Evolutionary conservation across 1,140 invertebrate genomes (phyloP).

Genomic region (Drosophila pachea): DNA sequence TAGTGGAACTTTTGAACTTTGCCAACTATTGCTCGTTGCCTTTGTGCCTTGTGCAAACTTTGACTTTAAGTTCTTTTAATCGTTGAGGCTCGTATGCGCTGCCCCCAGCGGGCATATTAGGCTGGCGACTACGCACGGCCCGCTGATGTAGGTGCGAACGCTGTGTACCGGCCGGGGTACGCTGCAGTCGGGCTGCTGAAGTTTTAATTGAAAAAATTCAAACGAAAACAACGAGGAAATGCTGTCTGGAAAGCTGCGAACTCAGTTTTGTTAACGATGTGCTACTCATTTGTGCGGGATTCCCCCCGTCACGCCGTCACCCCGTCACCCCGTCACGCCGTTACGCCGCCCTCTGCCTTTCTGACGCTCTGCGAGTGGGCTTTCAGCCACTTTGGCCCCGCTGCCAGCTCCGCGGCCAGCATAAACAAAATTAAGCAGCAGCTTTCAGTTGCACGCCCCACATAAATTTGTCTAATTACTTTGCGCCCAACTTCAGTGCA

Average conservation of each 20-base stretch:
- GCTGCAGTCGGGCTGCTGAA: not conserved
- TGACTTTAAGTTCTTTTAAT: slow-evolving; percentile 14
- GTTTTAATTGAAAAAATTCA: not conserved
- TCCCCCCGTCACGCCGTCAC: not conserved
- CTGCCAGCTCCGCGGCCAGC: slow-evolving; percentile 21
- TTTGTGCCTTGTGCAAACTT: slow-evolving; percentile 21
- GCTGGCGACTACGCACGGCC: not conserved
- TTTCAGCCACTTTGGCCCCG: slow-evolving; percentile 24
- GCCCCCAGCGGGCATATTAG: not conserved
- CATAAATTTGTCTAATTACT: slow-evolving; percentile 52
- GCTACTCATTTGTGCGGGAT: not conserved
- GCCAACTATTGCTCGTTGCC: not conserved
- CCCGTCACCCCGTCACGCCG: not conserved
- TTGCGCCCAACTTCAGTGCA: slow-evolving; percentile 38
- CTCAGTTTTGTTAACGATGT: slow-evolving; percentile 25
- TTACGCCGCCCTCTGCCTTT: not conserved
- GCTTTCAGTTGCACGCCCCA: slow-evolving; percentile 33
- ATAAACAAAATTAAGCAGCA: slow-evolving; percentile 46
- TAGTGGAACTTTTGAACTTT: not conserved
- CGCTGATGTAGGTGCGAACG: too few relatives aligned
- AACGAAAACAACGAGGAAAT: slow-evolving; percentile 5
- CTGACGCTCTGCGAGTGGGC: not conserved
- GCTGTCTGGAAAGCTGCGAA: slow-evolving; percentile 11
- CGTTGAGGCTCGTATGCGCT: not conserved
- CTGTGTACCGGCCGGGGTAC: too few relatives aligned